Conservation (phyloP, 2,797 vertebrate genomes). For the Chelonia mydas region DNA sequence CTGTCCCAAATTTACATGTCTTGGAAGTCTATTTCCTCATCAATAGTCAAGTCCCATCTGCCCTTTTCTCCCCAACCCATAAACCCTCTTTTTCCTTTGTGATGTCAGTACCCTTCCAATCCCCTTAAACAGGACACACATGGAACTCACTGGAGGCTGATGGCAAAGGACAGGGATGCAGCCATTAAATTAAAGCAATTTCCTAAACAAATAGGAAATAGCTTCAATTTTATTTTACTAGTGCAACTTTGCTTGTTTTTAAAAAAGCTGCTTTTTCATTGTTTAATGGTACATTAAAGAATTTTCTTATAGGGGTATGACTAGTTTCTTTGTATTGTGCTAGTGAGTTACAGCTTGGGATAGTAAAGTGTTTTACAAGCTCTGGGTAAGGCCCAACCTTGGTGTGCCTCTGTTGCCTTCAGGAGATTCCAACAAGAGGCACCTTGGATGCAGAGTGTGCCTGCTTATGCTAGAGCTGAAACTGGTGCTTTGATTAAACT, state of each 20-base stretch:
- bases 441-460: not conserved
- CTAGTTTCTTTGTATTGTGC: not conserved
- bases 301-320: not conserved
- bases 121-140: not conserved
- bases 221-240: not conserved
- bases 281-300: not conserved
- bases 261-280: not conserved
- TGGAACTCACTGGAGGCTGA: not conserved
- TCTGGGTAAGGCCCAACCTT: not conserved
- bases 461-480: not conserved
- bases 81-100: not conserved
- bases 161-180: not conserved
- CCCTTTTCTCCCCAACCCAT: not conserved
- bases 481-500: not conserved
- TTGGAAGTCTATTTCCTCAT: slow-evolving; percentile 24
- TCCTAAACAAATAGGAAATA: not conserved
- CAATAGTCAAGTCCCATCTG: slow-evolving; percentile 27
- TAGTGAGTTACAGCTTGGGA: not conserved
- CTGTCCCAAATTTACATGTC: not conserved
- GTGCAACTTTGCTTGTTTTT: not conserved
- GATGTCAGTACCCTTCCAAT: not conserved
- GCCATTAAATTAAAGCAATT: not conserved
- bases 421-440: not conserved
- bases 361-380: not conserved
- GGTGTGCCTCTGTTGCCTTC: not conserved